These are phyloP conservation scores for Ectemnius cavifrons DNA, from an alignment of 2,888 invertebrate genomes.

Conservation along the genomic window DNA sequence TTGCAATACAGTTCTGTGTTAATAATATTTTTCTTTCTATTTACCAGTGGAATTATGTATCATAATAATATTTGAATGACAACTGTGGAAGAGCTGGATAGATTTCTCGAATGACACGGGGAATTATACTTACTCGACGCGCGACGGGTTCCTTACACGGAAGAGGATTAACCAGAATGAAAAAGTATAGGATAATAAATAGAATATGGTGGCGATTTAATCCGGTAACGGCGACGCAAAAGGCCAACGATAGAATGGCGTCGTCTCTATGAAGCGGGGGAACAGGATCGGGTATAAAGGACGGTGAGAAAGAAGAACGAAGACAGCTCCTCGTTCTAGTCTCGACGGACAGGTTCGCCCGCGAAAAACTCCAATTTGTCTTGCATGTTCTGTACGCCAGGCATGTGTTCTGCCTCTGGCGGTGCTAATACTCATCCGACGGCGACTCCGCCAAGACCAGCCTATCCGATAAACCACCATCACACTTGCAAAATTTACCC, in stretches of 20 bases:
- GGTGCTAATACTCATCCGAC: too few species aligned
- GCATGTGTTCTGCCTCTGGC: slow-evolving; percentile 53
- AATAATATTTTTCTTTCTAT: too few species aligned
- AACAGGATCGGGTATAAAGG: slow-evolving; percentile 52
- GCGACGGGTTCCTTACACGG: slow-evolving; percentile 28
- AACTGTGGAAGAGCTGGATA: too few species aligned
- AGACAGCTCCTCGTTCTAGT: slow-evolving; percentile 59
- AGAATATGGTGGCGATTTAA: slow-evolving; percentile 48
- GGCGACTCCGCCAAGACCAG: slow-evolving; percentile 29
- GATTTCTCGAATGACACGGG: too few species aligned
- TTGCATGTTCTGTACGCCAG: slow-evolving; percentile 61
- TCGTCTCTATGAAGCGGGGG: slow-evolving; percentile 39
- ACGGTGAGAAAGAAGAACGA: slow-evolving; percentile 57
- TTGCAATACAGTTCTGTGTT: too few species aligned
- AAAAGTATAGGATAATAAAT: slow-evolving; percentile 24
- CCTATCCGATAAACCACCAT: not conserved
- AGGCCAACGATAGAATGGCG: slow-evolving; percentile 34
- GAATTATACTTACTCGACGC: too few species aligned
- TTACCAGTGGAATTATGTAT: too few species aligned
- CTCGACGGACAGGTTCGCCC: slow-evolving; percentile 64
- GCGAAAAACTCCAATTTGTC: slow-evolving; percentile 72
- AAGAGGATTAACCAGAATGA: not conserved
- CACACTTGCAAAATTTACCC: too few species aligned
- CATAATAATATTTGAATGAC: too few species aligned
- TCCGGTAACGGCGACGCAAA: slow-evolving; percentile 27